Evolutionary conservation across 1,140 invertebrate genomes (phyloP), one percentile per base, ranked within the genome.

Genomic region (Oppia nitens): DNA sequence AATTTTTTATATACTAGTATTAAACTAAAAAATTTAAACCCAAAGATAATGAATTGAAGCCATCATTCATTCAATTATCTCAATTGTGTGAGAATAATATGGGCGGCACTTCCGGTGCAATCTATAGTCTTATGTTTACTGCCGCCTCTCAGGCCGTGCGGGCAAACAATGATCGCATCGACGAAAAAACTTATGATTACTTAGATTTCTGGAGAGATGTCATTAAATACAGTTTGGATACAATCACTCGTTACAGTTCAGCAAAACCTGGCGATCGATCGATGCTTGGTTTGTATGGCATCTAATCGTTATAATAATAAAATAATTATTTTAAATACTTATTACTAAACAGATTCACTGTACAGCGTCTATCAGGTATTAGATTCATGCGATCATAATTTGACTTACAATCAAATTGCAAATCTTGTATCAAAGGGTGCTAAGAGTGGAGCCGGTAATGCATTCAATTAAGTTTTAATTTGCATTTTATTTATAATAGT

Each of bases 251-350:
- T 65, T 85, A 87, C 68, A 83, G 84, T 17, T 78, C 80, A 60
- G 84, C 84, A 0, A 74, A 77, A 62, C 72, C 78, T 11, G 84
- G 85, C 1, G 82, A 87, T 67, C 76, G 85, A 65, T 86, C 85
- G 32, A 82, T 88, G 82, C 71, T 76, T 64, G 62, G 68, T 66
- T 0, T 28, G 12, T 49, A 47, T 12, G 21, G 26, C n/a, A 20
- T 17, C 17, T 40, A 40, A 40, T 17, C 6, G 32, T 17, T 40
- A 40, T 40, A 9, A 6, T 40, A 40, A 40, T 40, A 40, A 6
- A 9, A 40, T 6, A 40, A 6, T 40, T 40, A 40, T 9, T 40
- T 40, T 40, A 9, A n/a, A n/a, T 40, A 17, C 6, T 40, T 17
- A 9, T 17, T 40, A 40, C 17, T 40, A 9, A 9, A 9, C 17